These are phyloP conservation scores for Hippocampus zosterae DNA, from an alignment of 2,113 vertebrate genomes.

Conservation along the genomic window DNA sequence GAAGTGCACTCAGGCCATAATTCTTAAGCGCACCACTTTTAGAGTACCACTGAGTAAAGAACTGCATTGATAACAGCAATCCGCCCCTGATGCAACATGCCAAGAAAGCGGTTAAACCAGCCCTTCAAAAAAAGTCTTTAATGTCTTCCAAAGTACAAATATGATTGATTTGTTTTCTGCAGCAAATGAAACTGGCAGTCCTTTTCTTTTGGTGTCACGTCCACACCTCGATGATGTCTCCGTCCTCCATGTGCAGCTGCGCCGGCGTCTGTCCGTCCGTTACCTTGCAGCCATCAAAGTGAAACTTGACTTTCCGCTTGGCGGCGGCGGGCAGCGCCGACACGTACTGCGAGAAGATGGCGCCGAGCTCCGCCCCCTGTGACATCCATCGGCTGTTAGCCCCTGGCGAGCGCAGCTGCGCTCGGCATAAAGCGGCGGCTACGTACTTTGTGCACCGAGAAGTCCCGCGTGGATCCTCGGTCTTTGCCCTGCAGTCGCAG, in stretches of 20 bases:
- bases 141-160: not conserved
- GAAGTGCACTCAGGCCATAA: too few relatives aligned
- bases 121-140: not conserved
- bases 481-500: conserved; percentile 71
- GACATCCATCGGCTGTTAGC: not conserved
- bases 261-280: conserved; percentile 57
- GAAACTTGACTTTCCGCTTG: conserved; percentile 45
- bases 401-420: not conserved
- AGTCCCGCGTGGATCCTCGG: conserved; percentile 56
- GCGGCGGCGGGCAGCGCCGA: conserved; percentile 15
- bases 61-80: too few relatives aligned
- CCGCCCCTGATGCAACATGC: too few relatives aligned
- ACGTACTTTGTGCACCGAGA: conserved; percentile 63
- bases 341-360: conserved; percentile 64
- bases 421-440: not conserved
- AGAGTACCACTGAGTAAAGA: too few relatives aligned
- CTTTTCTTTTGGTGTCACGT: conserved; percentile 20
- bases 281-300: conserved; percentile 70
- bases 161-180: not conserved
- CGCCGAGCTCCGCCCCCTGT: conserved; percentile 64
- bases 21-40: too few relatives aligned
- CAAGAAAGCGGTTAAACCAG: too few relatives aligned
- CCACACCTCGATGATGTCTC: conserved; percentile 76
- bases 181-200: not conserved
- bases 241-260: conserved; percentile 76